Conservation (phyloP, 2,888 invertebrate genomes). For the Epsilonema sp. region DNA sequence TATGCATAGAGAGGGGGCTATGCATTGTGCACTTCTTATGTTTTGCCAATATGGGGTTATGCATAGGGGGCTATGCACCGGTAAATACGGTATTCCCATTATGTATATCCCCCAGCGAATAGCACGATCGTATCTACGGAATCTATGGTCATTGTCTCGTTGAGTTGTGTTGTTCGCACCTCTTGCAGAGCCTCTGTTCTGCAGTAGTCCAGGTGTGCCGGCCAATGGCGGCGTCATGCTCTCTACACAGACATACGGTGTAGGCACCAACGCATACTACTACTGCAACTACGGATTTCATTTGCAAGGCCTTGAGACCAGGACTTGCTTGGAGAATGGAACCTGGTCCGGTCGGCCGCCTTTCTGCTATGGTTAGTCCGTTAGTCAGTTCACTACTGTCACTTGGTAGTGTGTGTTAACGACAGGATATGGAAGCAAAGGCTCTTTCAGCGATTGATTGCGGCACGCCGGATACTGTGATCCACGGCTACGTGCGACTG, state of each 20-base stretch:
- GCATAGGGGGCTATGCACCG: too few species aligned
- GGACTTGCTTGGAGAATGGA: conserved; percentile 5
- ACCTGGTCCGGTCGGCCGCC: conserved; percentile 6
- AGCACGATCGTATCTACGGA: too few species aligned
- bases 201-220: conserved; percentile 8
- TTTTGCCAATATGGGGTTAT: too few species aligned
- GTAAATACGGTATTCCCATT: too few species aligned
- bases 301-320: background rate
- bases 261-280: conserved; percentile 7
- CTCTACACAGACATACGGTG: background rate
- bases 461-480: background rate
- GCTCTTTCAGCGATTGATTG: too few species aligned
- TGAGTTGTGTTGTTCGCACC: background rate
- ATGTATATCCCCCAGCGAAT: too few species aligned
- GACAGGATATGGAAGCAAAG: too few species aligned
- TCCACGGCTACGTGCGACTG: background rate
- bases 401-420: background rate
- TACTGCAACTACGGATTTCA: conserved; percentile 7
- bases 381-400: background rate
- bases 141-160: background rate
- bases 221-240: conserved; percentile 8
- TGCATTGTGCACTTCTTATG: too few species aligned
- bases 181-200: conserved; percentile 1
- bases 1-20: too few species aligned
- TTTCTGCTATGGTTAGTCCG: conserved; percentile 3